Percentiles rank a stretch among this genome's conserved stretches.
These are phyloP conservation scores for Euphonia xanthogaster DNA, from an alignment of 2,797 vertebrate species.

Conservation along the genomic window DNA sequence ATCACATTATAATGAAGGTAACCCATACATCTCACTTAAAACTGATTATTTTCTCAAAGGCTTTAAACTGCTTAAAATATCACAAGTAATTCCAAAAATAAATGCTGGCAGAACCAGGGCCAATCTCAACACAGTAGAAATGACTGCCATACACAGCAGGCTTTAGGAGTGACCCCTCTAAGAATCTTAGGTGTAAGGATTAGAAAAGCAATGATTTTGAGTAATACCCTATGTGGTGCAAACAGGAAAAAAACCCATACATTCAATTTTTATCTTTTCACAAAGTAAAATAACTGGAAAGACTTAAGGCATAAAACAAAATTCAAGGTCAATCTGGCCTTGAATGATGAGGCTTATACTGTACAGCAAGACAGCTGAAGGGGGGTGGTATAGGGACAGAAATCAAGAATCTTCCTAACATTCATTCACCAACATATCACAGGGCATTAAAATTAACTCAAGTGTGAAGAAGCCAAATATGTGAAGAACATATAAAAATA, in stretches of 20 bases:
- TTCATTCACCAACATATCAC: neutral
- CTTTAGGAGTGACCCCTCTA: neutral
- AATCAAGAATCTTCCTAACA: neutral
- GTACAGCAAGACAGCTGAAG: neutral
- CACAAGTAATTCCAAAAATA: neutral
- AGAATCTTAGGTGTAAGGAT: neutral
- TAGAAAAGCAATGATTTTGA: neutral
- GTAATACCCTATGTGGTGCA: neutral
- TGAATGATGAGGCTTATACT: neutral
- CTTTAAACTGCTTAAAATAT: slow-evolving; percentile 13
- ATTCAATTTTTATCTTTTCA: neutral
- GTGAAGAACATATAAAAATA: neutral
- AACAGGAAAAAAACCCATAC: neutral
- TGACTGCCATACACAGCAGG: neutral
- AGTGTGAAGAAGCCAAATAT: neutral
- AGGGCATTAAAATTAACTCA: neutral
- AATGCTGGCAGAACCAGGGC: neutral
- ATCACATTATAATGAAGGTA: neutral
- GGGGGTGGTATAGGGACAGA: accelerated
- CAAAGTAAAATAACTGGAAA: neutral
- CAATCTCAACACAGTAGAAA: neutral
- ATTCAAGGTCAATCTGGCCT: neutral
- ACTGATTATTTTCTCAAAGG: slow-evolving; percentile 14
- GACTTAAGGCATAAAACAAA: neutral
- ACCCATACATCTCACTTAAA: neutral